These are phyloP conservation scores for Saguinus imperator DNA, from an alignment of 2,113 vertebrate genomes.

Conservation along the genomic window DNA sequence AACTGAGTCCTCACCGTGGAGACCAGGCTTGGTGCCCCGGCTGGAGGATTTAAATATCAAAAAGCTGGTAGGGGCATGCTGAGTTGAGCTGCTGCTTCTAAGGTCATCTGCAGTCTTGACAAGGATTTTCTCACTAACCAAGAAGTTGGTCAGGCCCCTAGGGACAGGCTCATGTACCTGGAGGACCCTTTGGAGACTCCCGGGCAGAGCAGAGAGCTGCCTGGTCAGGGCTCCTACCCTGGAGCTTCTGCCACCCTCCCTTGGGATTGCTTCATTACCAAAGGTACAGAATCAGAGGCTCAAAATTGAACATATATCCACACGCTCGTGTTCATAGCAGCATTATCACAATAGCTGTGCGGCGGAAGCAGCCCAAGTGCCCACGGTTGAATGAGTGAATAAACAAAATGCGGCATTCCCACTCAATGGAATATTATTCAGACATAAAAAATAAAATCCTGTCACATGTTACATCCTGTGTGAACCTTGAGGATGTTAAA, in stretches of 20 bases:
- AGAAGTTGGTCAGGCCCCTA: not conserved
- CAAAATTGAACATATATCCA: not conserved
- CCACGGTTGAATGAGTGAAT: not conserved
- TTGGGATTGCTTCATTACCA: not conserved
- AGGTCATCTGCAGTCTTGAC: not conserved
- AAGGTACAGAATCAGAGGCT: not conserved
- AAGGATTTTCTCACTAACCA: not conserved
- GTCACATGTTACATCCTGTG: not conserved
- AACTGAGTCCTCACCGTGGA: not conserved
- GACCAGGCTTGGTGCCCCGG: not conserved
- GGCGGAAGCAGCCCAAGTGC: not conserved
- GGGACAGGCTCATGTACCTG: not conserved
- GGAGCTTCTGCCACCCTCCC: not conserved
- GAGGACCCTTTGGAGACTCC: not conserved
- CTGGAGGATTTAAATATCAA: not conserved
- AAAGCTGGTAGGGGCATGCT: not conserved
- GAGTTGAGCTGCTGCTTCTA: not conserved
- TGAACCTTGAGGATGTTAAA: not conserved
- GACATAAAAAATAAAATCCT: not conserved
- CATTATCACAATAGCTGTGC: not conserved
- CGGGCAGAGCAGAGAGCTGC: not conserved
- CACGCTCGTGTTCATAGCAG: not conserved
- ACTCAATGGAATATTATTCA: not conserved
- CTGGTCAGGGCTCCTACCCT: not conserved
- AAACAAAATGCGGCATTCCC: not conserved